Evolutionary conservation across 2,888 invertebrate genomes (phyloP), one percentile per base, ranked within the genome.

Genomic region (Clistopyga incitator): DNA sequence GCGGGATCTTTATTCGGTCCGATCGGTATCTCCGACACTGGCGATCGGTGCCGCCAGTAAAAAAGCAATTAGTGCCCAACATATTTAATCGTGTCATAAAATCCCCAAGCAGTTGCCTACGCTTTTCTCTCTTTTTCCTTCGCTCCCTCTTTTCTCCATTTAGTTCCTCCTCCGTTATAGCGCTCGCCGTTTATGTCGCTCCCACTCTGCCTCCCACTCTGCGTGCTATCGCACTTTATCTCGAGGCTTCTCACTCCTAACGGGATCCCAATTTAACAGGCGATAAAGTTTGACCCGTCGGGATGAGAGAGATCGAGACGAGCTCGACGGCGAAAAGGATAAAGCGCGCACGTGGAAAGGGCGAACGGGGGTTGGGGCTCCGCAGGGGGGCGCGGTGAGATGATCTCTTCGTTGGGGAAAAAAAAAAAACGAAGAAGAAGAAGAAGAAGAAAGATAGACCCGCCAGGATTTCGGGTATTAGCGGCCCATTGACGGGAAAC

Each of bases 1-100:
- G 81, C 67, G 56, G 78, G 65, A 84, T 81, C 68, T 81, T 75
- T 76, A 82, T 85, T 82, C 81, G 64, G 71, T 82, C 61, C 65
- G 79, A 85, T 85, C 81, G 59, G 84, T 84, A 85, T 81, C 78
- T 42, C 20, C 13, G 20, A 38, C 38, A 18, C 45, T 70, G 42
- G 61, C 76, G 78, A 86, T 85, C 54, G 82, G 78, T 84, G 84
- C 79, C 80, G 85, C 84, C 82, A 83, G 84, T 85, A 85, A 86
- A 87, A 90, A 90, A 88, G 87, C 88, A 91, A 91, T 90, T 91
- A 91, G 89, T 87, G 84, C 81, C 85, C 79, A 87, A 87, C 87
- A 87, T 88, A 86, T 88, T 90, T 90, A 90, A 90, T 90, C 88
- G 87, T 87, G 87, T 89, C 90, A 90, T 90, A 90, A 90, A 91